A percentile compares a stretch with the other conserved stretches of the same genome.
These are phyloP conservation scores for Tenthredo notha DNA, from an alignment of 2,888 invertebrate genomes.

Conservation along the genomic window DNA sequence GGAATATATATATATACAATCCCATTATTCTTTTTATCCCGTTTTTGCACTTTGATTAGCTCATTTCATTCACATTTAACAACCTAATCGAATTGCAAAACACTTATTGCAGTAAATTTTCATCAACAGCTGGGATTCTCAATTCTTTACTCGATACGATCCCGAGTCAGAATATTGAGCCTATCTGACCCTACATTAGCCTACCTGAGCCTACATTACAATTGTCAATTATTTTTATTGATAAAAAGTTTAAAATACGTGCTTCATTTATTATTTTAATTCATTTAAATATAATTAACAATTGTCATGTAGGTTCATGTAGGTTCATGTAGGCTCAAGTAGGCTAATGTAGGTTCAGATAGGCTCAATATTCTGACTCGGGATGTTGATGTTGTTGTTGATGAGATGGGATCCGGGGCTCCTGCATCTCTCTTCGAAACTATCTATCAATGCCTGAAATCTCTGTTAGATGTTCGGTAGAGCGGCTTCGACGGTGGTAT, in stretches of 20 bases:
- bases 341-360: no score
- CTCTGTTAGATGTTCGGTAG: not conserved
- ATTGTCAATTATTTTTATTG: no score
- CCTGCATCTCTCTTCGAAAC: not conserved
- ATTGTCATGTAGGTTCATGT: no score
- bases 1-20: not conserved
- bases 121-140: not conserved
- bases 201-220: no score
- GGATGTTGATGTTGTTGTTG: constrained; percentile 9
- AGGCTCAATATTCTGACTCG: no score
- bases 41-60: not conserved
- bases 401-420: not conserved
- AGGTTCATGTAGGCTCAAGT: no score
- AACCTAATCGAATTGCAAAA: not conserved
- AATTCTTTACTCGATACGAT: not conserved
- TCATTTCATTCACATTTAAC: not conserved
- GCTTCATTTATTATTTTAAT: no score
- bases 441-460: not conserved
- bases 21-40: not conserved
- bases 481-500: constrained; percentile 24
- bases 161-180: no score
- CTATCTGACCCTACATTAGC: no score
- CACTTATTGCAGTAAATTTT: not conserved
- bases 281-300: no score
- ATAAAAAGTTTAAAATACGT: no score